Conservation (phyloP, 2,888 invertebrate genomes). For the Archips crataeganus region DNA sequence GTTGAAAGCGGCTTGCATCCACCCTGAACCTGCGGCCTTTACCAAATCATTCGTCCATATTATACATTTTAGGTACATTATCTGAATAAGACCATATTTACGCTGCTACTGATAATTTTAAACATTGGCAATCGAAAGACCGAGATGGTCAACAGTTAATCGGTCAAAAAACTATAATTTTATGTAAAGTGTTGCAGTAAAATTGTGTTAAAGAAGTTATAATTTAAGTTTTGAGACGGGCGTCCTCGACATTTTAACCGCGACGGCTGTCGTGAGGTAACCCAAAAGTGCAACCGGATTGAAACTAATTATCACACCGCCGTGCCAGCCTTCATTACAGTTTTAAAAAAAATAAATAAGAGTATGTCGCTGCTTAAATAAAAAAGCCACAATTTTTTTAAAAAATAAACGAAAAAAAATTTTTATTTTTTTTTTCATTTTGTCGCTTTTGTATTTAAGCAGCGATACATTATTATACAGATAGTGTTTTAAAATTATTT, state of each 20-base stretch:
- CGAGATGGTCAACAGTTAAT: conserved; percentile 19
- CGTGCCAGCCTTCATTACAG: not conserved
- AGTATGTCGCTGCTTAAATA: too few species aligned
- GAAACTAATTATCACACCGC: conserved; percentile 29
- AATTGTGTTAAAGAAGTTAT: conserved; percentile 20
- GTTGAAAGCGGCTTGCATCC: too few species aligned
- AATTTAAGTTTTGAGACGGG: conserved; percentile 23
- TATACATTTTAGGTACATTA: too few species aligned
- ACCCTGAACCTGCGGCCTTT: too few species aligned
- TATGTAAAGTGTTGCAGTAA: conserved; percentile 16
- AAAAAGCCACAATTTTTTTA: too few species aligned
- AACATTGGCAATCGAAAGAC: not conserved
- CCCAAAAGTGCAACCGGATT: conserved; percentile 60
- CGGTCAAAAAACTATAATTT: conserved; percentile 23
- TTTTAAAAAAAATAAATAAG: not conserved
- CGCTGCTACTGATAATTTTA: not conserved
- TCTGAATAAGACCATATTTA: too few species aligned
- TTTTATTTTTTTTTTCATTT: too few species aligned
- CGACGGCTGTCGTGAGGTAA: conserved; percentile 39
- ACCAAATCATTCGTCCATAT: too few species aligned
- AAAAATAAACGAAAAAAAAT: too few species aligned
- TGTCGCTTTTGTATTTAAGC: too few species aligned
- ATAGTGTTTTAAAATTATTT: too few species aligned
- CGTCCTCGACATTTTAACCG: conserved; percentile 34
- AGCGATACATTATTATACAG: too few species aligned